Evolutionary conservation across 2,113 vertebrate species (phyloP).

Genomic region (Sclerurus mexicanus): DNA sequence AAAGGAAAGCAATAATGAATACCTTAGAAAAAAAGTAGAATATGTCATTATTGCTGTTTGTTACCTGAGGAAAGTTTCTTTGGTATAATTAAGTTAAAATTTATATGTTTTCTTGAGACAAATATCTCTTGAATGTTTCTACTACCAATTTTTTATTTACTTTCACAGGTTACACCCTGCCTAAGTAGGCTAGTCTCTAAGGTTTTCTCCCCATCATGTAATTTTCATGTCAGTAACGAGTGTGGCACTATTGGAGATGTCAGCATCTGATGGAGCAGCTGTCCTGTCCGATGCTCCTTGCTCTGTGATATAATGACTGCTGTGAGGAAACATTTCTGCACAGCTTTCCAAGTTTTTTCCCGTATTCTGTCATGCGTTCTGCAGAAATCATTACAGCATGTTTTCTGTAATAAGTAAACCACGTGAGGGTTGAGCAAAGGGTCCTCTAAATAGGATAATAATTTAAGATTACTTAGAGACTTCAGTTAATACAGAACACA

Average conservation of each 20-base stretch:
- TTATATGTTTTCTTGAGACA: background rate
- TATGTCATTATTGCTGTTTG: background rate
- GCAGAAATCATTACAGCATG: background rate
- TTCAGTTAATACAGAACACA: background rate
- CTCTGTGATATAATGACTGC: background rate
- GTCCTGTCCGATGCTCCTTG: background rate
- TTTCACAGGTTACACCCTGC: background rate
- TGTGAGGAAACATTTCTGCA: background rate
- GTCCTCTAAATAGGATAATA: background rate
- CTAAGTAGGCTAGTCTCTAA: background rate
- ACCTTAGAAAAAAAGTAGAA: background rate
- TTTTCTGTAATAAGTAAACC: background rate
- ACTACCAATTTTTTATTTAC: background rate
- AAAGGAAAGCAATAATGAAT: background rate
- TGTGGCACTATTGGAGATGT: accelerated
- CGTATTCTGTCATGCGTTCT: background rate
- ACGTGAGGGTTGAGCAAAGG: background rate
- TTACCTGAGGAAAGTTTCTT: background rate
- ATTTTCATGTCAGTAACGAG: accelerated
- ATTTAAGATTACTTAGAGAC: background rate
- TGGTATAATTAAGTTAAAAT: background rate
- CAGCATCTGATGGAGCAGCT: background rate
- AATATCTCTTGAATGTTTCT: background rate
- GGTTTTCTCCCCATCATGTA: background rate
- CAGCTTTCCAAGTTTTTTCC: background rate